Conservation (phyloP, 2,888 invertebrate genomes). For the Pogonocherus hispidulus region DNA sequence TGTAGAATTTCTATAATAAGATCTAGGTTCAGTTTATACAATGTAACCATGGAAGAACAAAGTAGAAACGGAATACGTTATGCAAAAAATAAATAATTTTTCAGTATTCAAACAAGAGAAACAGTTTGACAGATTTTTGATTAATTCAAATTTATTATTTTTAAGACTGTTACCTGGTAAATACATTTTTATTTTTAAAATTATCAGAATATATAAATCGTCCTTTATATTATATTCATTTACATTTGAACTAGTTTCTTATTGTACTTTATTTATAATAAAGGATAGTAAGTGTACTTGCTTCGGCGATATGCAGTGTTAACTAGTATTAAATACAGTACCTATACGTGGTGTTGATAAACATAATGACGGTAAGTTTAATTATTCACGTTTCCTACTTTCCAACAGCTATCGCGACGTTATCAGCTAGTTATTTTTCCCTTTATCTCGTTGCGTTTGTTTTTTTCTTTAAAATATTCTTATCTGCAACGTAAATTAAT, state of each 20-base stretch:
- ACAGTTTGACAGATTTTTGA: too few species aligned
- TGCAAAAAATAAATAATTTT: too few species aligned
- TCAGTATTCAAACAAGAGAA: too few species aligned
- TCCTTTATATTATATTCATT: too few species aligned
- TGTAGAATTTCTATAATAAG: slow-evolving; percentile 19
- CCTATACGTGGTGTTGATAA: not conserved
- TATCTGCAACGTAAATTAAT: slow-evolving; percentile 11
- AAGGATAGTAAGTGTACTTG: too few species aligned
- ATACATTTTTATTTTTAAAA: too few species aligned
- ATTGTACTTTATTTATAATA: too few species aligned
- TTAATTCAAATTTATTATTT: too few species aligned
- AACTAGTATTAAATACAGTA: not conserved
- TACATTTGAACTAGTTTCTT: too few species aligned
- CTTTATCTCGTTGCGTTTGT: slow-evolving; percentile 2
- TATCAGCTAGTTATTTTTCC: slow-evolving; percentile 13
- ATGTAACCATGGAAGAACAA: not conserved
- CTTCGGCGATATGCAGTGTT: not conserved
- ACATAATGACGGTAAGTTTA: slow-evolving; percentile 10
- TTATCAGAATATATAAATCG: too few species aligned
- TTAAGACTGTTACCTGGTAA: too few species aligned
- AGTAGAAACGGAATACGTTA: not conserved
- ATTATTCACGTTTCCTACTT: slow-evolving; percentile 25
- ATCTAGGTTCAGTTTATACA: slow-evolving; percentile 3
- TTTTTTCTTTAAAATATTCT: slow-evolving; percentile 13
- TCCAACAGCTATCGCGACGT: not conserved